Conservation (phyloP, 1,140 invertebrate species). For the Caenorhabditis briggsae region DNA sequence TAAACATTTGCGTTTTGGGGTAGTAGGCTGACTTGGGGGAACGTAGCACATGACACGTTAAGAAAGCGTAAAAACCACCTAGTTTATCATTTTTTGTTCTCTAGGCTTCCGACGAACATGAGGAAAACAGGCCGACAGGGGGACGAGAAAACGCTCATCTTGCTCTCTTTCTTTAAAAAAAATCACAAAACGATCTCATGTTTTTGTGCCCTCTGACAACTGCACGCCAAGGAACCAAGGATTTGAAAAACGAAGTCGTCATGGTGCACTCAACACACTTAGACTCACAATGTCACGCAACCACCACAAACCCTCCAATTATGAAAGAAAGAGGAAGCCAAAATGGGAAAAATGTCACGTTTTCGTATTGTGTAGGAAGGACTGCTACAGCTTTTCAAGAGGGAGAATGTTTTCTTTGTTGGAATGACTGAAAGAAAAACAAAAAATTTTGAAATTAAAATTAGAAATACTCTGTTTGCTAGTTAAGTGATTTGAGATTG, state of each 20-base stretch:
- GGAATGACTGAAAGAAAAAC: neutral
- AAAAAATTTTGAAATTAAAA: neutral
- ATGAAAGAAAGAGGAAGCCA: neutral
- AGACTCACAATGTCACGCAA: neutral
- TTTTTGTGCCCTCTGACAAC: neutral
- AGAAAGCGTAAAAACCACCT: constrained; percentile 52
- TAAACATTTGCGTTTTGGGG: constrained; percentile 50
- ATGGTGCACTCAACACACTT: neutral
- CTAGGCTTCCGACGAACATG: neutral
- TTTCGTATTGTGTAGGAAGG: neutral
- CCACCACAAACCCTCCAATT: constrained; percentile 17
- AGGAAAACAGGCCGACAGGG: neutral
- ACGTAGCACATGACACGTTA: constrained; percentile 1
- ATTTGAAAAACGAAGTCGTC: neutral
- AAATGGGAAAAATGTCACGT: constrained; percentile 22
- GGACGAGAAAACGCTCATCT: no score
- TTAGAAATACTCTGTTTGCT: neutral
- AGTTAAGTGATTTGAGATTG: neutral
- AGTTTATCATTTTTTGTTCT: neutral
- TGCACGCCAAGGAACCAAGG: neutral
- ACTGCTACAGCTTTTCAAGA: neutral
- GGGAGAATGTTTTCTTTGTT: neutral
- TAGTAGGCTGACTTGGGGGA: neutral
- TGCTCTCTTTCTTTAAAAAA: no score
- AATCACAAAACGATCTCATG: neutral